phyloP scores from a whole-genome alignment of 2,797 vertebrate species.

The Nannoperca australis region DNA sequence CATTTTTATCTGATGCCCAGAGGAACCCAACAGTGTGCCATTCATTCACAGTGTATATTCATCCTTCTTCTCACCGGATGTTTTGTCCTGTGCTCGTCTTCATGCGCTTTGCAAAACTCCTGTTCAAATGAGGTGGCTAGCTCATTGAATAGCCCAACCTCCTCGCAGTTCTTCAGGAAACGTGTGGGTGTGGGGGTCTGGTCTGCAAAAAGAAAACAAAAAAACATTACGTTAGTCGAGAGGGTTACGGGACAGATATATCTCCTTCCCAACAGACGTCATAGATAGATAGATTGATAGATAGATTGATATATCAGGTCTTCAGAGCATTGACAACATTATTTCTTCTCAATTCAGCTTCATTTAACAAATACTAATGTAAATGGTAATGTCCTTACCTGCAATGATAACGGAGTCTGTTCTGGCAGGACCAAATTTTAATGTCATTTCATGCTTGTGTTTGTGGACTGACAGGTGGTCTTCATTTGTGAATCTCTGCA shows the following conservation, averaged over 20 bases:
- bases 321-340: background rate
- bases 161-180: slow-evolving; percentile 98
- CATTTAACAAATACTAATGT: background rate
- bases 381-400: slow-evolving; percentile 71
- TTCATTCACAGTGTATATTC: slow-evolving; percentile 1
- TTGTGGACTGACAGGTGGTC: slow-evolving; percentile 98
- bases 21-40: background rate
- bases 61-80: slow-evolving; percentile 69
- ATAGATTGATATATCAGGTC: background rate
- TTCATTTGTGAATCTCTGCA: slow-evolving; percentile 97
- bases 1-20: background rate
- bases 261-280: slow-evolving; percentile 4
- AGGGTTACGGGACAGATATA: background rate
- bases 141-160: slow-evolving; percentile 97
- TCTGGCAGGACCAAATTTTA: slow-evolving; percentile 94
- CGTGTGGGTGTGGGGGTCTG: slow-evolving; percentile 98
- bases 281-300: too few relatives aligned
- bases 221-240: slow-evolving; percentile 9
- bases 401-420: slow-evolving; percentile 87
- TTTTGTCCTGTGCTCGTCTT: slow-evolving; percentile 91
- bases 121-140: slow-evolving; percentile 95
- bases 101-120: slow-evolving; percentile 93
- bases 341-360: background rate
- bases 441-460: slow-evolving; percentile 99
- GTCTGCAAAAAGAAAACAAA: slow-evolving; percentile 81